Evolutionary conservation across 2,888 invertebrate genomes (phyloP).

Genomic region (Odontocolon sp.): DNA sequence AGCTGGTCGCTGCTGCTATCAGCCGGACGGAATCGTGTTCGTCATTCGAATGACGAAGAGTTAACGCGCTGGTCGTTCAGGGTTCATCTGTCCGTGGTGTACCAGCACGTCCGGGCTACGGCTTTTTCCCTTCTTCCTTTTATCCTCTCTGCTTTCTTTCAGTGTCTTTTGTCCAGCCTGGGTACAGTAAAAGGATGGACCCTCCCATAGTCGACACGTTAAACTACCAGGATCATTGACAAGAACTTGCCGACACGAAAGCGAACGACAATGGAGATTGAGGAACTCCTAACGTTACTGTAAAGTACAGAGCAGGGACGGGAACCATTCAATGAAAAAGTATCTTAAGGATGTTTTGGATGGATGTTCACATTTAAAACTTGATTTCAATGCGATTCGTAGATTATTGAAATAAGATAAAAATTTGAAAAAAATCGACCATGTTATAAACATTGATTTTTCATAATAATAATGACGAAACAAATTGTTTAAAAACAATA

Average conservation of each 20-base stretch:
- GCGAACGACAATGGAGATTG: not conserved
- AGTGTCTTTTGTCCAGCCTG: slow-evolving; percentile 44
- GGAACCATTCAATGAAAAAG: too few species aligned
- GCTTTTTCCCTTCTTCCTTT: slow-evolving; percentile 12
- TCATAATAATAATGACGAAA: too few species aligned
- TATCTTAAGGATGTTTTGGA: too few species aligned
- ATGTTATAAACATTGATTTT: too few species aligned
- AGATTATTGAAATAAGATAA: too few species aligned
- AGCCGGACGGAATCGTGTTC: slow-evolving; percentile 64
- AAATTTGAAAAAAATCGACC: too few species aligned
- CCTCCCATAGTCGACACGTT: slow-evolving; percentile 11
- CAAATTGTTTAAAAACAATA: too few species aligned
- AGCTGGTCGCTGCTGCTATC: slow-evolving; percentile 56
- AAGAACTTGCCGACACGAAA: slow-evolving; percentile 8
- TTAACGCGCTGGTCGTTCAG: slow-evolving; percentile 55
- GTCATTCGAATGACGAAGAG: slow-evolving; percentile 67
- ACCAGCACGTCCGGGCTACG: slow-evolving; percentile 26
- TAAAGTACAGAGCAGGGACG: too few species aligned
- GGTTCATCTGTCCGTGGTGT: slow-evolving; percentile 23
- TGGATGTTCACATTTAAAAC: too few species aligned
- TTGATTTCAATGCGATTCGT: too few species aligned
- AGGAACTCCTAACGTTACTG: not conserved
- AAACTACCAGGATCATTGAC: slow-evolving; percentile 30
- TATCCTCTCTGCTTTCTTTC: slow-evolving; percentile 24
- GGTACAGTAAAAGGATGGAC: slow-evolving; percentile 14